Evolutionary conservation across 2,113 vertebrate species (phyloP), one percentile per base, ranked within the genome.

Genomic region (Coptodon rendalli): DNA sequence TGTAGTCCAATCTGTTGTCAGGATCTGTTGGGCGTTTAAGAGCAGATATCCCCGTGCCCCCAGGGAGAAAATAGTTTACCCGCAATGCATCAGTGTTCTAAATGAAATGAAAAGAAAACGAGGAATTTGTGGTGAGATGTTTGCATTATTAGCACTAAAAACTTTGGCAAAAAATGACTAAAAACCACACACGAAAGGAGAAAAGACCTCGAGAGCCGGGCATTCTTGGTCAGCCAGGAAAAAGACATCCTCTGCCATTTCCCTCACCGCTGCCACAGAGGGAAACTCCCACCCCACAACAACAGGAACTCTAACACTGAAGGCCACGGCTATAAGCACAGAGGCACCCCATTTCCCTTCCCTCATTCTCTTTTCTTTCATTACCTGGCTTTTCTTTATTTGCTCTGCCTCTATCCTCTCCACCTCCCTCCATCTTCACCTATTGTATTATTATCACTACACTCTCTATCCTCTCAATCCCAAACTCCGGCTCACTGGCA

Each of bases 241-340:
- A 91, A 94, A 91, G 86, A 95, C 94, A 94, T 95, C 94, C 92
- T 96, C 91, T 92, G 87, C 66, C 48, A 85, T 91, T 94, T 95
- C 90, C 94, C 91, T 89, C 94, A 56, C 68, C 3, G 31, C 59
- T 84, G 9, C 22, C 57, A 29, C 71, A 13, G 57, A 88, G 94
- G 93, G 91, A 95, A 93, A 95, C 94, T 89, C 94, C 94, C 95
- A 87, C 82, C 82, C 81, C 90, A 76, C 89, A 95, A 95, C 93
- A 95, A 96, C 95, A 96, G 94, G 95, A 96, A 95, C 95, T 94
- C 87, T 68, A 85, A 82, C 14, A 56, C 90, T 61, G 91, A 94
- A 95, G 95, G 93, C 86, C 89, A 89, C 12, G 22, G 86, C 86
- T 50, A 34, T 76, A 84, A 87, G 79, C 86, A 68, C 40, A 89